Evolutionary conservation across 2,113 vertebrate genomes (phyloP).

Genomic region (Microtus richardsoni): DNA sequence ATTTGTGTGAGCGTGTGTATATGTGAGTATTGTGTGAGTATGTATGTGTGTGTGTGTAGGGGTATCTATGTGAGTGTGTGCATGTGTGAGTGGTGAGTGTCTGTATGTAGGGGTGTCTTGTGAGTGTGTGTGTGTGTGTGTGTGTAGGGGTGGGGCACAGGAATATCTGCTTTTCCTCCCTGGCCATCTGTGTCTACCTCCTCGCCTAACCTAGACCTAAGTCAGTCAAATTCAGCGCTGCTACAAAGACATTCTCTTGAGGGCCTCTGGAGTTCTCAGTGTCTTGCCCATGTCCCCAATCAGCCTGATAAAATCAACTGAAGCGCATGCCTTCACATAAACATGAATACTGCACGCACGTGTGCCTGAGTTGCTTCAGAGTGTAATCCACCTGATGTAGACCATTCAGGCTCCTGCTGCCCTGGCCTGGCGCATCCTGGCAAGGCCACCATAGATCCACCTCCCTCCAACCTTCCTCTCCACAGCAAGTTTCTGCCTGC

Average conservation of each 20-base stretch:
- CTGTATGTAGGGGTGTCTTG: not conserved
- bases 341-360: fast-evolving
- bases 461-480: not conserved
- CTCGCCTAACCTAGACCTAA: not conserved
- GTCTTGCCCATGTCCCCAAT: not conserved
- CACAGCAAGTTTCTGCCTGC: not conserved
- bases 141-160: fast-evolving
- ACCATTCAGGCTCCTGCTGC: not conserved
- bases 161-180: not conserved
- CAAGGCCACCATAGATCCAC: not conserved
- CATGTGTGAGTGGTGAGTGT: no score
- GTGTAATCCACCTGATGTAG: no score
- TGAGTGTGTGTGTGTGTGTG: not conserved
- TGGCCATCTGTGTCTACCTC: not conserved
- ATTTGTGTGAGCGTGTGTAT: no score
- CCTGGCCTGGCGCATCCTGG: not conserved
- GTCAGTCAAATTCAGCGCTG: not conserved
- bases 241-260: not conserved
- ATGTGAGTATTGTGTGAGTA: no score
- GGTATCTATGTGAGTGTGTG: not conserved
- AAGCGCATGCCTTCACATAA: not conserved
- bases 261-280: no score
- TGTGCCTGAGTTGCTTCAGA: fast-evolving
- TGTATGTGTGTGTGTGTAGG: not conserved
- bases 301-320: fast-evolving